Base-by-base conservation (phyloP, 2,888 invertebrate species). In the Caenorhabditis angaria region DNA sequence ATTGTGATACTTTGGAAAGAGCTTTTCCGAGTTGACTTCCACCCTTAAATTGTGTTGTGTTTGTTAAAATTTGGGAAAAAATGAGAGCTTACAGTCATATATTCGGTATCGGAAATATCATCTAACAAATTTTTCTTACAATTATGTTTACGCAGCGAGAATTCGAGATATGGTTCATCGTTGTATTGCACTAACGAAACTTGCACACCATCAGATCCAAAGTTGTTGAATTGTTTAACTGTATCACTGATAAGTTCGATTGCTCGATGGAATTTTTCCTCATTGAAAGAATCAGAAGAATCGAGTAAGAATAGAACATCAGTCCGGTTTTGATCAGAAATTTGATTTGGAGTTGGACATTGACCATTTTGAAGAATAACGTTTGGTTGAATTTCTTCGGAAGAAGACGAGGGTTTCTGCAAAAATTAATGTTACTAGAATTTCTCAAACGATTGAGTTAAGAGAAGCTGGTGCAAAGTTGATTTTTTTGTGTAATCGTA, bases 291-390 rank as follows among this genome's bases (percentile, higher is more conserved):
- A 28, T 75, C 78, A 3, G 84, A 84, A 3, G 84, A 80, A 54
- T 85, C 85, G 24, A 85, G 64, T 20, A 85, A 71, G 72, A 85
- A 85, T 14, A 85, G 70, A n/a, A 85, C 78, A 60, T 85, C 85
- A 27, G 76, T 80, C 35, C 58, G 61, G 20, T 77, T 72, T 22
- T 66, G 53, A 55, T 82, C 83, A 8, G 61, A 57, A 18, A 57
- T 64, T 32, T 82, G 73, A 48, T 81, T 81, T 20, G 82, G 72
- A 12, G 79, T 77, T 14, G 81, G 76, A 35, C 84, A 84, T 20
- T 59, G 64, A 5, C 66, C 66, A 4, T 55, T 64, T 47, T 63
- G 67, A 3, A 72, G 25, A 12, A 72, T 63, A 12, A 72, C 57
- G 57, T 61, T 72, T 14, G 71, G 67, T 53, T 72, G 71, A 58